These are phyloP conservation scores for Homarus americanus DNA, from an alignment of 1,140 invertebrate genomes.

Conservation along the genomic window DNA sequence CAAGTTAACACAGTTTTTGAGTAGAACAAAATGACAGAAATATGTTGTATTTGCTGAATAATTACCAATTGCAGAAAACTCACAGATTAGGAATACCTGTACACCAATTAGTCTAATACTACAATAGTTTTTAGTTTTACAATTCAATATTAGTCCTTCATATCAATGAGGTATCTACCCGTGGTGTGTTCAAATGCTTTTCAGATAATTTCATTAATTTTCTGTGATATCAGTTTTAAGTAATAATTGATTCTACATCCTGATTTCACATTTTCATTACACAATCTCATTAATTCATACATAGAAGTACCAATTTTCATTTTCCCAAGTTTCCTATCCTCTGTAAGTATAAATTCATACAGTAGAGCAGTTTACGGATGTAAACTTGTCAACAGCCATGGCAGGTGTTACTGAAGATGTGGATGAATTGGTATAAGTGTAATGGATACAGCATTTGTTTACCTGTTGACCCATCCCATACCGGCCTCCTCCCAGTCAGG, in stretches of 20 bases:
- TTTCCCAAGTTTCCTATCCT: neutral
- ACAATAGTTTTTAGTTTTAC: too few relatives aligned
- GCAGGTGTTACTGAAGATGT: neutral
- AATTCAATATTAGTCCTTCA: too few relatives aligned
- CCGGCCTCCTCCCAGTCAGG: slow-evolving; percentile 64
- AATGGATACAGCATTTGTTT: neutral
- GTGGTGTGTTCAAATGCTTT: too few relatives aligned
- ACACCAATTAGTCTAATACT: too few relatives aligned
- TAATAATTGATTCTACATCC: neutral
- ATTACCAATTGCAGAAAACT: too few relatives aligned
- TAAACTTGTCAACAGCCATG: neutral
- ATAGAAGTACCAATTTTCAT: neutral
- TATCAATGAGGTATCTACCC: too few relatives aligned
- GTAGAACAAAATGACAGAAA: neutral
- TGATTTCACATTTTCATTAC: neutral
- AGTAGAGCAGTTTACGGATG: neutral
- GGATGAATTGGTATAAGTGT: neutral
- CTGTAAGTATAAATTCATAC: neutral
- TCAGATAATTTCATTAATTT: too few relatives aligned
- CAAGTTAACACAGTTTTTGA: neutral
- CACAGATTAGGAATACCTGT: too few relatives aligned
- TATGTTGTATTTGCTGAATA: neutral
- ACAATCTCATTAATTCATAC: neutral
- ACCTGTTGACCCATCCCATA: slow-evolving; percentile 65
- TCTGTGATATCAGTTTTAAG: neutral